Percentiles rank a stretch among this genome's conserved stretches.
phyloP scores from a whole-genome alignment of 1,140 invertebrate genomes.

The Uloborus diversus region DNA sequence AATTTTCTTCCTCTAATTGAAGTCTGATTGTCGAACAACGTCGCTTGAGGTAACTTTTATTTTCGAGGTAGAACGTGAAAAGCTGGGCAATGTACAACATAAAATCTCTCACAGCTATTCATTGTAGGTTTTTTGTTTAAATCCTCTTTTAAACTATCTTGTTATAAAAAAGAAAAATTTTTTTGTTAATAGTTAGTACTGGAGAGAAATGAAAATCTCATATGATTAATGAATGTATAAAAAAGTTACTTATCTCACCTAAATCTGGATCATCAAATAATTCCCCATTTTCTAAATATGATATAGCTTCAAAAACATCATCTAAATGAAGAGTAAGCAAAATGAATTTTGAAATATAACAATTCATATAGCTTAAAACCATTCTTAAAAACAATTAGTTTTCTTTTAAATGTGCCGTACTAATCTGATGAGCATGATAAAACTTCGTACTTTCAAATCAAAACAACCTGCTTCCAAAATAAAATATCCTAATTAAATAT shows the following conservation, averaged over 20 bases:
- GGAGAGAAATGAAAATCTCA: not conserved
- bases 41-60: too few relatives aligned
- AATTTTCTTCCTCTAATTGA: too few relatives aligned
- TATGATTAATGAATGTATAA: too few relatives aligned
- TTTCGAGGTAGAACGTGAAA: too few relatives aligned
- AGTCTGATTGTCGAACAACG: too few relatives aligned
- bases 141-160: not conserved
- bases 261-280: constrained; percentile 67
- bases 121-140: not conserved
- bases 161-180: not conserved
- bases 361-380: not conserved
- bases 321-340: constrained; percentile 66
- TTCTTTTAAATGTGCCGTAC: not conserved
- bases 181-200: not conserved
- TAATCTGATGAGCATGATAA: constrained; percentile 10
- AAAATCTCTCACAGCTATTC: constrained; percentile 73
- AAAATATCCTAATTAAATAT: too few relatives aligned
- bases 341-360: not conserved
- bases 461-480: too few relatives aligned
- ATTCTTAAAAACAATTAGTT: not conserved
- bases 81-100: too few relatives aligned
- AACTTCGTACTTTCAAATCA: too few relatives aligned
- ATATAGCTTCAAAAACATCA: constrained; percentile 75
- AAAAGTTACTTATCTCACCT: constrained; percentile 35
- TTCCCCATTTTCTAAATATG: constrained; percentile 72